These are phyloP conservation scores for Drosophila elegans DNA, from an alignment of 1,140 invertebrate species.

Conservation along the genomic window DNA sequence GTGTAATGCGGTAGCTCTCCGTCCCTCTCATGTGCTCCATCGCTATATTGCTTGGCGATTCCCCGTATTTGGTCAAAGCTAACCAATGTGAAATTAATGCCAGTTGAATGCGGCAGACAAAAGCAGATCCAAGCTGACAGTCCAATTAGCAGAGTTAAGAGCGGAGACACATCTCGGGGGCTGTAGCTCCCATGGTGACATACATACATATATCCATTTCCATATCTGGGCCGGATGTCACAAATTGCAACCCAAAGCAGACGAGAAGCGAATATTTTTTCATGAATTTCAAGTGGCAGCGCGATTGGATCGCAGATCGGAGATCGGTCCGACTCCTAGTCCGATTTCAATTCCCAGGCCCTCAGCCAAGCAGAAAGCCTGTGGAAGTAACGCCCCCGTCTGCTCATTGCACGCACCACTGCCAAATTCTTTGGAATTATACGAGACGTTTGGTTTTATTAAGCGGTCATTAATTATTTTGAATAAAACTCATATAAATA, in stretches of 20 bases:
- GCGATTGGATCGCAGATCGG: neutral
- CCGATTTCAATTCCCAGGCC: conserved; percentile 58
- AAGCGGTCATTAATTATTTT: conserved; percentile 79
- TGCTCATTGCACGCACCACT: conserved; percentile 69
- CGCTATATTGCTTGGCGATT: conserved; percentile 3
- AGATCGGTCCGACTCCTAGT: conserved; percentile 17
- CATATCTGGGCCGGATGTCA: conserved; percentile 75
- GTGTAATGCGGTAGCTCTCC: conserved; percentile 22
- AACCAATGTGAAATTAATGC: conserved; percentile 77
- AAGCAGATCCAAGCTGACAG: conserved; percentile 67
- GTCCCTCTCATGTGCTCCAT: neutral
- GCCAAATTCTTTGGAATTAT: conserved; percentile 77
- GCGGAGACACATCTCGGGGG: conserved; percentile 19
- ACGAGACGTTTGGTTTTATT: conserved; percentile 83
- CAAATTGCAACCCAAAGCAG: conserved; percentile 51
- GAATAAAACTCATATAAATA: conserved; percentile 68
- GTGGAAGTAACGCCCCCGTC: conserved; percentile 47
- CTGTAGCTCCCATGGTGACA: conserved; percentile 28
- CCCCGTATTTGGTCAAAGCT: conserved; percentile 31
- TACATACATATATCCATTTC: conserved; percentile 37
- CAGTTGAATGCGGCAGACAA: conserved; percentile 68
- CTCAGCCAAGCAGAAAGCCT: conserved; percentile 76
- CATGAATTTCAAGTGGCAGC: conserved; percentile 69
- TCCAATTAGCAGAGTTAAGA: conserved; percentile 75
- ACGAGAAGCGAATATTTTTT: conserved; percentile 39